Evolutionary conservation across 2,888 invertebrate genomes (phyloP).

Genomic region (Lepidochrysops patricia): DNA sequence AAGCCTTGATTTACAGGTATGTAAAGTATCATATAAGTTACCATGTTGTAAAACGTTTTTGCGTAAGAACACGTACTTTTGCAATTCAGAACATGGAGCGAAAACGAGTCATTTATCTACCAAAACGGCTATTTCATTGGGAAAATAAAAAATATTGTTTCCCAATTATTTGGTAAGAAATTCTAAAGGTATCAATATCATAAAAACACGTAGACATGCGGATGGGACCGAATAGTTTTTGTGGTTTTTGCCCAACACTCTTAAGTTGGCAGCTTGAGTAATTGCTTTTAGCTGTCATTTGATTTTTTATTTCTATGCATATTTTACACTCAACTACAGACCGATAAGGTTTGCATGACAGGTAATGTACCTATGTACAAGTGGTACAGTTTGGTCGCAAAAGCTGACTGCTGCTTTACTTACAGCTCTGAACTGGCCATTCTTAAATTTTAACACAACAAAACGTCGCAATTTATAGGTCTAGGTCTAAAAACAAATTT

Average conservation of each 20-base stretch:
- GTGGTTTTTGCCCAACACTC: slow-evolving; percentile 8
- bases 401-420: too few species aligned
- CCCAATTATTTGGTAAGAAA: not conserved
- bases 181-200: not conserved
- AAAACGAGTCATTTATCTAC: not conserved
- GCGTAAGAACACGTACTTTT: not conserved
- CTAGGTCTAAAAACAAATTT: slow-evolving; percentile 16
- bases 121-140: not conserved
- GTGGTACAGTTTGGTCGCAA: too few species aligned
- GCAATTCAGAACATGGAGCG: not conserved
- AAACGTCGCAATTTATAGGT: not conserved
- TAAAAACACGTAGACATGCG: slow-evolving; percentile 12
- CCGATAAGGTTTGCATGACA: too few species aligned
- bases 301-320: not conserved
- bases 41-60: not conserved
- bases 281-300: not conserved
- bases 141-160: not conserved
- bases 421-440: too few species aligned
- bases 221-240: slow-evolving; percentile 12
- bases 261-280: not conserved
- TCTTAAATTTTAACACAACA: not conserved
- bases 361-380: too few species aligned
- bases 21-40: not conserved
- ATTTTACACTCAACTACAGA: not conserved
- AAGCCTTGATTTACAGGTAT: not conserved